phyloP scores from a whole-genome alignment of 2,113 vertebrate species.

The Paraplagusia blochii region DNA sequence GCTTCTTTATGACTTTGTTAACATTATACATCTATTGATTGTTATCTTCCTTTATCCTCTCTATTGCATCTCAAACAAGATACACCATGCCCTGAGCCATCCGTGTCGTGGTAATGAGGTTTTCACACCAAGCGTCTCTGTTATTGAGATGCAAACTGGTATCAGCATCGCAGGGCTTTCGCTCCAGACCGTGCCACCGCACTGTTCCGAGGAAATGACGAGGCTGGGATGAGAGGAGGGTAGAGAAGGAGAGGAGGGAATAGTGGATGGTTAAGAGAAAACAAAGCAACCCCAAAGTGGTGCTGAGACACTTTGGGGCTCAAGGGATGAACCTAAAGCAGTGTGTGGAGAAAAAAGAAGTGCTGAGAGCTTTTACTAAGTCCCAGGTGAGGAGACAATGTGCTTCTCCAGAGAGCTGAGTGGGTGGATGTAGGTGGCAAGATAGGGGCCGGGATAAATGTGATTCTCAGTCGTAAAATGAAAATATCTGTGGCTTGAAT shows the following conservation, averaged over 20 bases:
- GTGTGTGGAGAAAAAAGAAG: conserved; percentile 36
- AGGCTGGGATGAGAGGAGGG: conserved; percentile 18
- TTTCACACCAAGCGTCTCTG: conserved; percentile 76
- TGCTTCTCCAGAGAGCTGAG: conserved; percentile 31
- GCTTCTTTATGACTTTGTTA: too few relatives aligned
- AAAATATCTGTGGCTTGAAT: conserved; percentile 58
- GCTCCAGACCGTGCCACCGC: conserved; percentile 79
- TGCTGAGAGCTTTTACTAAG: conserved; percentile 27
- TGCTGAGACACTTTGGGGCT: conserved; percentile 73
- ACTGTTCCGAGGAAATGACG: conserved; percentile 71
- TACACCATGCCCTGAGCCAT: conserved; percentile 70
- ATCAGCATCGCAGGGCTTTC: conserved; percentile 79
- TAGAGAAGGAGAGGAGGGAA: conserved; percentile 12
- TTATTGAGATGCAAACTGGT: conserved; percentile 75
- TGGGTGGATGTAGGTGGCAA: conserved; percentile 12
- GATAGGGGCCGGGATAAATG: conserved; percentile 42
- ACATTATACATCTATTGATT: not conserved
- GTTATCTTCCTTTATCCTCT: conserved; percentile 10
- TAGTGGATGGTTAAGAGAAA: conserved; percentile 36
- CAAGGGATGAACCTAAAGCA: conserved; percentile 72
- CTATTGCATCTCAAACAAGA: conserved; percentile 81
- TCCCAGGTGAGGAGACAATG: conserved; percentile 57
- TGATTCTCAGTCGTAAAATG: conserved; percentile 57
- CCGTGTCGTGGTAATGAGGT: conserved; percentile 75
- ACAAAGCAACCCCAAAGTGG: conserved; percentile 45